Conservation (phyloP, 2,797 vertebrate species). For the Anabacerthia variegaticeps region DNA sequence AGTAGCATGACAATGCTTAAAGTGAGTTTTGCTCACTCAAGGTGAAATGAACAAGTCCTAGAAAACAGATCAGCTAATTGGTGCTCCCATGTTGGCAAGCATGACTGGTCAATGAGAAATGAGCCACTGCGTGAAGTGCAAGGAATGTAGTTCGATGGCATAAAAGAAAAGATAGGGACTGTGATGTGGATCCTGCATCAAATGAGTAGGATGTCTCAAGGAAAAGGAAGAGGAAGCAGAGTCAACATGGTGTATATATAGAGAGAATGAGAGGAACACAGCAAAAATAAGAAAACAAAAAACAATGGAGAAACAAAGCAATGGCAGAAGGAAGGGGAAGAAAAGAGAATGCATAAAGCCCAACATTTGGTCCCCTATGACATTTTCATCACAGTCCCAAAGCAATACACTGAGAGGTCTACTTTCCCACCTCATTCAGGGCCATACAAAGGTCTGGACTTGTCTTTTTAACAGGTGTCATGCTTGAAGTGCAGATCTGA, state of each 20-base stretch:
- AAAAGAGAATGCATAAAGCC: neutral
- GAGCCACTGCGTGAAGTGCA: neutral
- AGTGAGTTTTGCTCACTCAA: neutral
- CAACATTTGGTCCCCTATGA: neutral
- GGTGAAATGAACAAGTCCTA: neutral
- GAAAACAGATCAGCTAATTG: neutral
- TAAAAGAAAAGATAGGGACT: neutral
- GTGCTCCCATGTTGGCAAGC: fast-evolving
- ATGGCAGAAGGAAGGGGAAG: neutral
- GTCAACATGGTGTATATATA: neutral
- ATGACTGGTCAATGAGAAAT: neutral
- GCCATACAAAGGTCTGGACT: neutral
- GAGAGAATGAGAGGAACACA: slow-evolving; percentile 2
- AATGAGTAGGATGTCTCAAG: neutral
- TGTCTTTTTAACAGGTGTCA: slow-evolving; percentile 20
- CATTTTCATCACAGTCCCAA: neutral
- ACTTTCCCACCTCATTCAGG: neutral
- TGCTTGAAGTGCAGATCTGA: neutral
- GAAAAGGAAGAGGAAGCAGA: slow-evolving; percentile 22
- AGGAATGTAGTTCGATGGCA: neutral
- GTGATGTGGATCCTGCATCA: neutral
- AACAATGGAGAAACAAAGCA: neutral
- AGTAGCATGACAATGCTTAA: neutral
- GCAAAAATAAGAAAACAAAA: fast-evolving
- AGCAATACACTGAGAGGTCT: neutral